Evolutionary conservation across 2,888 invertebrate genomes (phyloP), one percentile per base, ranked within the genome.

Genomic region (Emesis furor): DNA sequence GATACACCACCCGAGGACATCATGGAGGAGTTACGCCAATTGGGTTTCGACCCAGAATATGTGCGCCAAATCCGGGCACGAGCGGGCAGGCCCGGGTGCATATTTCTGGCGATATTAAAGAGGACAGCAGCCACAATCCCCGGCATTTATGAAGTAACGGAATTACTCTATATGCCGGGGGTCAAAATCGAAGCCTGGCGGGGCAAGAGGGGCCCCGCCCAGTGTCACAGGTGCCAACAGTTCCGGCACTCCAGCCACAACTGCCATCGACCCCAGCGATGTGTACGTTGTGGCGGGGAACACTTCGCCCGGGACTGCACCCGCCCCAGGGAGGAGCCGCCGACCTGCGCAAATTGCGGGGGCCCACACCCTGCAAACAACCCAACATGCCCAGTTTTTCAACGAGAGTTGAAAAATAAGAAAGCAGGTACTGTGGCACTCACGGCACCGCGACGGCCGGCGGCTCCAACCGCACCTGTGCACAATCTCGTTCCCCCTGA

Each of bases 201-300:
- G 1, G 73, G 82, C 0, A 79, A 72, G 3, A 76, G 75, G 6
- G 77, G 74, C 6, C 79, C 73, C 3, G 71, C 82, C 3, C 85
- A 80, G 3, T 82, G 82, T 7, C 89, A 77, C 6, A 2, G 65
- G 0, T 82, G 82, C 55, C 79, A 82, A 8, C 51, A 39, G 1
- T 82, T 76, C 12, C 2, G 74, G 5, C 90, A 91, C 78, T 79
- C 84, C 2, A 81, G 79, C 5, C 78, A 78, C 24, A 76, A 84
- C 51, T 80, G 79, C 71, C 79, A 76, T 17, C 67, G 86, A 0
- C 32, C 7, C 0, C 71, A 37, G 32, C 62, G 73, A 0, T 79
- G 82, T 30, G 82, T 82, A 4, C 71, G 78, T 1, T 81, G 78
- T 10, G 78, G 79, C 7, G 77, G 2, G 1, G 73, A 75, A 5